Evolutionary conservation across 2,113 vertebrate species (phyloP).

Genomic region (Catharus minimus): DNA sequence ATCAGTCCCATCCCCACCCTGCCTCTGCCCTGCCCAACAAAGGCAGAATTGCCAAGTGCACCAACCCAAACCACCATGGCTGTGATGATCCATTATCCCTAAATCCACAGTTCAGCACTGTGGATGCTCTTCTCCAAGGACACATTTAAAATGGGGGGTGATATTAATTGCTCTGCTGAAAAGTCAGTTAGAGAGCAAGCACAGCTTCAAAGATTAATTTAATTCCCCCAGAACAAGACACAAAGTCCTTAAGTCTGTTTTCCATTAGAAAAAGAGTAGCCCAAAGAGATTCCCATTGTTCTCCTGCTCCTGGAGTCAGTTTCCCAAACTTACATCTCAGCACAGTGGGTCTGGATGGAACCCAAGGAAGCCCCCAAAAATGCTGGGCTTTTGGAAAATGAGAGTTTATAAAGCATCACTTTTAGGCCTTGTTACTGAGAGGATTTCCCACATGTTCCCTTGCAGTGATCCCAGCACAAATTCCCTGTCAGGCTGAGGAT

Average conservation of each 20-base stretch:
- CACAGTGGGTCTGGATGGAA: neutral
- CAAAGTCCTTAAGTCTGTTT: slow-evolving; percentile 4
- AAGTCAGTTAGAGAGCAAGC: neutral
- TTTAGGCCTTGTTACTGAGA: neutral
- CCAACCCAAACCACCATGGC: neutral
- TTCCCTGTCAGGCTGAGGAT: neutral
- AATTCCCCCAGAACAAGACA: neutral
- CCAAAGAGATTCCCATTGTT: neutral
- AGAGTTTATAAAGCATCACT: neutral
- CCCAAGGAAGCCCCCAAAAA: neutral
- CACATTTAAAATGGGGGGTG: neutral
- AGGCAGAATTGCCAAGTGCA: neutral
- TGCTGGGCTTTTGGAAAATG: neutral
- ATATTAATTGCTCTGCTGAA: neutral
- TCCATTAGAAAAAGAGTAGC: neutral
- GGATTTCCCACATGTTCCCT: fast-evolving
- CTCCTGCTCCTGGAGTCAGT: neutral
- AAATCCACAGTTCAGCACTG: fast-evolving
- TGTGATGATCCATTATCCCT: neutral
- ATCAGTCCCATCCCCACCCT: neutral
- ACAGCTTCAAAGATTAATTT: neutral
- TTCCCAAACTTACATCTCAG: slow-evolving; percentile 9
- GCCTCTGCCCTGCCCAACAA: neutral
- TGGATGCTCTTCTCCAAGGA: neutral
- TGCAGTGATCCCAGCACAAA: neutral